phyloP scores from a whole-genome alignment of 2,797 vertebrate species.

The Sebastolobus alascanus region DNA sequence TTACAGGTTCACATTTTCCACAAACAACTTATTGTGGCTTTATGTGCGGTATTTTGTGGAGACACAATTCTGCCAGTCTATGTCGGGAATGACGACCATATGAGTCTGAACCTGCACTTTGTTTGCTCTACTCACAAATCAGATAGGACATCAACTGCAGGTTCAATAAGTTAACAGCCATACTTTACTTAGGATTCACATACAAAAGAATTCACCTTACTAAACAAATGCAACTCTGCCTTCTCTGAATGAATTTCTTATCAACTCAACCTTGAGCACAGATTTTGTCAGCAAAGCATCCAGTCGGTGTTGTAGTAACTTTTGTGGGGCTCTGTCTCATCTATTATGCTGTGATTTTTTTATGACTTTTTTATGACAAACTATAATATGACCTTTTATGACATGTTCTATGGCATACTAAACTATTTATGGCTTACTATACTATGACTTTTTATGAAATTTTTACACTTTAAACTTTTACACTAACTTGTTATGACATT shows the following conservation, averaged over 20 bases:
- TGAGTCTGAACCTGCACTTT: neutral
- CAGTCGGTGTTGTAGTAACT: neutral
- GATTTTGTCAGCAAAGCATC: neutral
- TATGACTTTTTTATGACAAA: no score
- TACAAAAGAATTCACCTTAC: neutral
- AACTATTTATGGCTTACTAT: no score
- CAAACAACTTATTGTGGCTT: constrained; percentile 32
- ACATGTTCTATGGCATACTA: no score
- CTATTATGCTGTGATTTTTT: neutral
- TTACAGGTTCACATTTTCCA: constrained; percentile 39
- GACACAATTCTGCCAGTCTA: constrained; percentile 6
- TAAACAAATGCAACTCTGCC: neutral
- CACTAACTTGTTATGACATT: no score
- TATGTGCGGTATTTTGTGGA: constrained; percentile 6
- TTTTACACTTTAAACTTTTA: no score
- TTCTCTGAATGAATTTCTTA: neutral
- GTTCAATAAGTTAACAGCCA: neutral
- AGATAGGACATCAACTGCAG: neutral
- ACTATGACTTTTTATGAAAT: no score
- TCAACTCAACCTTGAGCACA: neutral
- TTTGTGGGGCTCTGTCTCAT: neutral
- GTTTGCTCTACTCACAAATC: neutral
- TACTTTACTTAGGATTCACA: neutral
- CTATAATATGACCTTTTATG: no score
- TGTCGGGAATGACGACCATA: neutral